Conservation (phyloP, 1,140 invertebrate species). For the Phthorimaea operculella region DNA sequence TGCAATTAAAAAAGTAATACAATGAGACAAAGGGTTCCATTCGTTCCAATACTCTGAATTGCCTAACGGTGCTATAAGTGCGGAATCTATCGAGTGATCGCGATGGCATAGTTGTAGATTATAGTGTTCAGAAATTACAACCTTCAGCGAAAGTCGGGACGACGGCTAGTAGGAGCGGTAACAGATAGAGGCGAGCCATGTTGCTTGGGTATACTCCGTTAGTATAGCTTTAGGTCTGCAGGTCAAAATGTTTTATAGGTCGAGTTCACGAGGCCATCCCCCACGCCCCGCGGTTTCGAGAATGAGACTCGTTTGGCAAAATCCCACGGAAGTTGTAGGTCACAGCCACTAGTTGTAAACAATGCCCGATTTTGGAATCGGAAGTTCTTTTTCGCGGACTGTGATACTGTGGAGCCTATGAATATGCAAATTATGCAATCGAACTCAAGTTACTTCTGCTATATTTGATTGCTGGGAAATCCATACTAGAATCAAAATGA, state of each 20-base stretch:
- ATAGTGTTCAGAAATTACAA: constrained; percentile 37
- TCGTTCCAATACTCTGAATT: constrained; percentile 19
- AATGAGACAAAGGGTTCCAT: constrained; percentile 14
- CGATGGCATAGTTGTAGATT: constrained; percentile 13
- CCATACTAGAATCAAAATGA: too few relatives aligned
- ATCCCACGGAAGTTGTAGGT: constrained; percentile 41
- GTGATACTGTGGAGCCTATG: neutral
- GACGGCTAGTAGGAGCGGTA: constrained; percentile 25
- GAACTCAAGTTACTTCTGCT: too few relatives aligned
- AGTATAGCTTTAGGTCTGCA: constrained; percentile 30
- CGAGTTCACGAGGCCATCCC: constrained; percentile 36
- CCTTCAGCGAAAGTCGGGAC: constrained; percentile 28
- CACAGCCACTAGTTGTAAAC: constrained; percentile 6
- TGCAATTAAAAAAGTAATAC: constrained; percentile 20
- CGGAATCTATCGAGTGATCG: constrained; percentile 17
- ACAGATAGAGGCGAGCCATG: constrained; percentile 28
- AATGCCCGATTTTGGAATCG: constrained; percentile 21
- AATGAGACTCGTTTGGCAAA: constrained; percentile 25
- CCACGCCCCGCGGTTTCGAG: constrained; percentile 30
- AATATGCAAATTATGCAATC: neutral
- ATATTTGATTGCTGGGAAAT: too few relatives aligned
- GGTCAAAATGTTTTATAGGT: constrained; percentile 43
- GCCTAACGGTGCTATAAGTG: constrained; percentile 29
- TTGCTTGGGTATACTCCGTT: constrained; percentile 24
- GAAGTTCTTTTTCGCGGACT: constrained; percentile 14